A percentile compares a stretch with the other conserved stretches of the same genome.
These are phyloP conservation scores for Oplegnathus fasciatus DNA, from an alignment of 2,113 vertebrate genomes.

Conservation along the genomic window DNA sequence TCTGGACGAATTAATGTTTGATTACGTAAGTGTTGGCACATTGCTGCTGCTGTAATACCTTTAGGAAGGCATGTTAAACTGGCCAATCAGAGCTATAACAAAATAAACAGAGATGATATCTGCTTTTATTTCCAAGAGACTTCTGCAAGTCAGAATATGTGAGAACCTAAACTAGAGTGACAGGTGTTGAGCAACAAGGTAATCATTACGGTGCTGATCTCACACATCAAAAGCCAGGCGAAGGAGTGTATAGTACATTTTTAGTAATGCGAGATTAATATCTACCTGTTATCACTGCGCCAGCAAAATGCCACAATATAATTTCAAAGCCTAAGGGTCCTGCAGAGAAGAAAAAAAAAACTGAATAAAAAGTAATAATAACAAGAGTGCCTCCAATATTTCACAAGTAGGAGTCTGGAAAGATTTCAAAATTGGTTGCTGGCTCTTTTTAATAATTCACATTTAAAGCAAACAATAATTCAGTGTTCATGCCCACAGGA, in stretches of 20 bases:
- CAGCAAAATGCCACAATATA: constrained; percentile 72
- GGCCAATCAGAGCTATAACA: constrained; percentile 18
- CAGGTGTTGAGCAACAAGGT: constrained; percentile 66
- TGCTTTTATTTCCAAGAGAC: constrained; percentile 29
- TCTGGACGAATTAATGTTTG: constrained; percentile 1
- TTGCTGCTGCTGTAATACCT: constrained; percentile 3
- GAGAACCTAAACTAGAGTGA: constrained; percentile 40
- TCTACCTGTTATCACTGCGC: constrained; percentile 45
- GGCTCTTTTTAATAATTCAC: constrained; percentile 53
- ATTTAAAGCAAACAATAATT: constrained; percentile 63
- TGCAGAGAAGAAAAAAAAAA: constrained; percentile 11
- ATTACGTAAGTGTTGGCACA: constrained; percentile 14
- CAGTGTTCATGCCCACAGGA: constrained; percentile 52
- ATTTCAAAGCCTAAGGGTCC: constrained; percentile 71
- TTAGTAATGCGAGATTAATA: constrained; percentile 69
- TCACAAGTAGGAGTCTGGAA: constrained; percentile 52
- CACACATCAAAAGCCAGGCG: constrained; percentile 69
- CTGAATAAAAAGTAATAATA: constrained; percentile 36
- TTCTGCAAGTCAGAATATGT: constrained; percentile 74
- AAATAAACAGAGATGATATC: constrained; percentile 61
- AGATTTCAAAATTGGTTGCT: constrained; percentile 52
- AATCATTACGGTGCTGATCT: constrained; percentile 62
- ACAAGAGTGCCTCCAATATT: constrained; percentile 45
- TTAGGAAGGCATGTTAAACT: constrained; percentile 27
- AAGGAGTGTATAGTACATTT: constrained; percentile 29